A percentile compares a stretch with the other conserved stretches of the same genome.
Conservation (phyloP, 30 jellyfish, hydroid and myxozoan species). For the Catostylus mosaicus region DNA sequence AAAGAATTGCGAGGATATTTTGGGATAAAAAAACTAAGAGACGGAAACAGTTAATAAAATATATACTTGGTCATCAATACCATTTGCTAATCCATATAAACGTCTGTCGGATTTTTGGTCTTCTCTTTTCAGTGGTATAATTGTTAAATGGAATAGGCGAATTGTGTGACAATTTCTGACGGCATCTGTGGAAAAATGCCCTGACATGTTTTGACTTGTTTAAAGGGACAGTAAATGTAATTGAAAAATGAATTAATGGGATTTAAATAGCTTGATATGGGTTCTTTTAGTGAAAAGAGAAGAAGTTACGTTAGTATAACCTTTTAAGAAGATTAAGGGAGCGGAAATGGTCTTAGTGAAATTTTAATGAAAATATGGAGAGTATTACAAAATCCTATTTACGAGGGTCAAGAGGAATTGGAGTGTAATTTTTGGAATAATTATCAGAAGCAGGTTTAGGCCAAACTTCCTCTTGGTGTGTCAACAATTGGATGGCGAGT, state of each 20-base stretch:
- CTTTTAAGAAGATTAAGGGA: neutral
- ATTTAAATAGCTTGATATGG: neutral
- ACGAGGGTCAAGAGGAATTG: neutral
- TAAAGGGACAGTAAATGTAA: neutral
- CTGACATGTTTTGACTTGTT: neutral
- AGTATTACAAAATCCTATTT: neutral
- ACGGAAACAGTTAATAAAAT: neutral
- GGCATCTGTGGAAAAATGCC: neutral
- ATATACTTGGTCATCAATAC: neutral
- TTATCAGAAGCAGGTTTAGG: too few relatives aligned
- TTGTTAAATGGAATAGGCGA: neutral
- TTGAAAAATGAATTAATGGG: neutral
- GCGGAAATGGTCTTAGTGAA: neutral
- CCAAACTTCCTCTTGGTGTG: too few relatives aligned
- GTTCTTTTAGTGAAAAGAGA: neutral
- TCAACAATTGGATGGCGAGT: too few relatives aligned
- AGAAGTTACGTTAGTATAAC: neutral
- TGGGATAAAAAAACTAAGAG: neutral
- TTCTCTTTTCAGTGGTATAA: neutral
- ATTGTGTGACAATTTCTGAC: neutral
- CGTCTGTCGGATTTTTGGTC: neutral
- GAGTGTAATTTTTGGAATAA: too few relatives aligned
- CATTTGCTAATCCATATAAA: neutral
- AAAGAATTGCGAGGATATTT: neutral
- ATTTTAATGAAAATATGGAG: neutral